These are phyloP conservation scores for Danio jaintianensis DNA, from an alignment of 2,797 vertebrate genomes.

Conservation along the genomic window DNA sequence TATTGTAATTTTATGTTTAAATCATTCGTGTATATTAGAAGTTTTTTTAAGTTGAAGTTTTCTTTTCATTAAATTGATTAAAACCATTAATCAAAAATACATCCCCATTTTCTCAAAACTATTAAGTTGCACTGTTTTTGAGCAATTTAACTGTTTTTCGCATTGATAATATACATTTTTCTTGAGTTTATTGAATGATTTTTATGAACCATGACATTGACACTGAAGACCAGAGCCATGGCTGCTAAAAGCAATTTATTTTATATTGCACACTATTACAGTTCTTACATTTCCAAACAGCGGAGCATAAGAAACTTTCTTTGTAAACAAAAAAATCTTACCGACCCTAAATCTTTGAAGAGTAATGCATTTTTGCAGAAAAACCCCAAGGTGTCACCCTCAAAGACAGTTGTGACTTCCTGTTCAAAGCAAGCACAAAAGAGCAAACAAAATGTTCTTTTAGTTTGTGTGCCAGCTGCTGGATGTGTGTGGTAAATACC, in stretches of 20 bases:
- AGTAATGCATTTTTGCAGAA: not conserved
- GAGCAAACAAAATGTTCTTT: constrained; percentile 17
- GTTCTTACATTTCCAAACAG: not conserved
- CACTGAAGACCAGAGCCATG: not conserved
- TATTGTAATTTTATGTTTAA: not conserved
- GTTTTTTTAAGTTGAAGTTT: too few species aligned
- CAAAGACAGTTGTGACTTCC: constrained; percentile 35
- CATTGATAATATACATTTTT: not conserved
- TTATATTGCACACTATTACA: not conserved
- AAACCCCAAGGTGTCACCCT: not conserved
- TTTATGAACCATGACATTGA: not conserved
- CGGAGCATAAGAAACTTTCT: not conserved
- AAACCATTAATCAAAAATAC: too few species aligned
- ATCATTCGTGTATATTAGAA: not conserved
- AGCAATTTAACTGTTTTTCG: not conserved
- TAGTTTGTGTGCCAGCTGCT: constrained; percentile 29
- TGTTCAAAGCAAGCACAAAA: constrained; percentile 33
- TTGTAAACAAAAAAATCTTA: not conserved
- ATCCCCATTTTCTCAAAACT: too few species aligned
- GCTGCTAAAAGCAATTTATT: not conserved
- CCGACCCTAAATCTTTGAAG: not conserved
- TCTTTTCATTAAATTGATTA: too few species aligned
- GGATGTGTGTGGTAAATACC: constrained; percentile 37
- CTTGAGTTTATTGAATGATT: not conserved
- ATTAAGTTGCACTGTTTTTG: not conserved